Evolutionary conservation across 2,797 vertebrate species (phyloP).

Genomic region (Phoebastria nigripes): DNA sequence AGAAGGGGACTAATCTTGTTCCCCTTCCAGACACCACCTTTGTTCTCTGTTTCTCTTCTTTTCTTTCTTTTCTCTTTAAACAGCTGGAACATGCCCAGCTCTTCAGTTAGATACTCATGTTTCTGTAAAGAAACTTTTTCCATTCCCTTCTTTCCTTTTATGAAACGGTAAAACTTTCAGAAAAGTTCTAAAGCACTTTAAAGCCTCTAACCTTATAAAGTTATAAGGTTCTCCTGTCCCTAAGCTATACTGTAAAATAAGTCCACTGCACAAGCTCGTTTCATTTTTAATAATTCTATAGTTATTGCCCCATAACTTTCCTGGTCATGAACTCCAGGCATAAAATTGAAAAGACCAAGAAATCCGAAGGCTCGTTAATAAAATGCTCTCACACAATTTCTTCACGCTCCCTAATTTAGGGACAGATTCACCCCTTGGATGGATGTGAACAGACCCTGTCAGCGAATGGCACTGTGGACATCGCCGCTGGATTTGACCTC

Average conservation of each 20-base stretch:
- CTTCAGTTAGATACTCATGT: neutral
- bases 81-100: neutral
- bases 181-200: neutral
- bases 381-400: neutral
- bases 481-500: neutral
- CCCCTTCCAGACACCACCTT: neutral
- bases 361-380: neutral
- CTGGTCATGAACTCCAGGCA: neutral
- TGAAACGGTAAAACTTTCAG: neutral
- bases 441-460: neutral
- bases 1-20: neutral
- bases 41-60: neutral
- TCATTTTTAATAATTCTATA: neutral
- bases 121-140: neutral
- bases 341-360: neutral
- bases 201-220: neutral
- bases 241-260: neutral
- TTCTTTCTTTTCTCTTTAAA: neutral
- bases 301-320: constrained; percentile 19
- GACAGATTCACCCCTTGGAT: neutral
- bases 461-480: neutral
- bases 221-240: neutral
- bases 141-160: neutral
- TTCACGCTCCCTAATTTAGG: neutral
- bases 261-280: neutral